Evolutionary conservation across 1,140 invertebrate genomes (phyloP).

Genomic region (Ladona fulva): DNA sequence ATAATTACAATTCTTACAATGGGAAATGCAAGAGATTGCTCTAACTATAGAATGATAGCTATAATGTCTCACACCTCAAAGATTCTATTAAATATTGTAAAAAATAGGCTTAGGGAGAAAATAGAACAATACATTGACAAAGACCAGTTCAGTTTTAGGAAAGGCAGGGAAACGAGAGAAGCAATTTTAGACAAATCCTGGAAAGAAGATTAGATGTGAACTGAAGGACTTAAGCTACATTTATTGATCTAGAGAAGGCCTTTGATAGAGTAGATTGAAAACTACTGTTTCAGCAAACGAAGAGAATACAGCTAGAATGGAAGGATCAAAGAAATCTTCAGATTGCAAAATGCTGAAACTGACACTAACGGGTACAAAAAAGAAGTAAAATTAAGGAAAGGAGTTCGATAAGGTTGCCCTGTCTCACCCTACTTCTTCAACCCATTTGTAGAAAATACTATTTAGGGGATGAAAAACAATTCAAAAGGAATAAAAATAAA

Average conservation of each 20-base stretch:
- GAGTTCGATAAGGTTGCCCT: conserved; percentile 16
- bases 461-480: not conserved
- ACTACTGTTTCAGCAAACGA: conserved; percentile 18
- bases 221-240: not conserved
- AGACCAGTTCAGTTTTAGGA: conserved; percentile 17
- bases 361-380: conserved; percentile 11
- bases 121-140: conserved; percentile 14
- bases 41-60: conserved; percentile 16
- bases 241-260: conserved; percentile 14
- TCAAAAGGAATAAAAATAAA: not conserved
- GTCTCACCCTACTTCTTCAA: conserved; percentile 11
- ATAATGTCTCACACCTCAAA: not conserved
- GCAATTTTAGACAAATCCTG: conserved; percentile 15
- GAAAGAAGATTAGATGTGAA: too few relatives aligned
- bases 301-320: conserved; percentile 16
- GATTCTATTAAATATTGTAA: not conserved
- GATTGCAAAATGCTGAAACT: too few relatives aligned
- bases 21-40: conserved; percentile 18
- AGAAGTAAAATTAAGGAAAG: conserved; percentile 19
- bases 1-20: conserved; percentile 17
- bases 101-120: not conserved
- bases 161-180: conserved; percentile 16
- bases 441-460: not conserved
- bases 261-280: conserved; percentile 17
- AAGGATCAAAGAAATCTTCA: conserved; percentile 15